Conservation (phyloP, 2,113 vertebrate genomes). For the Campylomormyrus numenius region DNA sequence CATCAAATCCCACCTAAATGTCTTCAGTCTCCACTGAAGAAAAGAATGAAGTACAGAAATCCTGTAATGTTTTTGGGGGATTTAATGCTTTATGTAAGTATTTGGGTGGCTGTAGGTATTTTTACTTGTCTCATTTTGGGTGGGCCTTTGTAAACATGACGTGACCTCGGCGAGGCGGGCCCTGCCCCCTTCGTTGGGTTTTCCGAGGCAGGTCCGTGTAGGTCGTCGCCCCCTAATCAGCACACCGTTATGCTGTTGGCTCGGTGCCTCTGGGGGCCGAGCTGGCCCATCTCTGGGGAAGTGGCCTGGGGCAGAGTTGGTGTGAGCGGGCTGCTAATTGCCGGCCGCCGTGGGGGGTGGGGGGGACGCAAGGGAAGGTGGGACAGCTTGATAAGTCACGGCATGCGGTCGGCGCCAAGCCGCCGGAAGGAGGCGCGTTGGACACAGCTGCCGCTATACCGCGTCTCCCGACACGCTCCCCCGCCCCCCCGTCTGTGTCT, state of each 20-base stretch:
- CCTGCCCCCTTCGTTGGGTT: background rate
- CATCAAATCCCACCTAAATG: background rate
- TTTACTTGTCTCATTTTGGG: background rate
- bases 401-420: conserved; percentile 10
- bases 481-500: background rate
- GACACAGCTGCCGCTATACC: background rate
- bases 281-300: conserved; percentile 37
- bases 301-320: conserved; percentile 38
- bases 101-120: background rate
- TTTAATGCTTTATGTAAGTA: background rate
- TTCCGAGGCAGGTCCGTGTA: conserved; percentile 23
- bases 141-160: background rate
- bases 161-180: background rate
- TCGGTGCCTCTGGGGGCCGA: conserved; percentile 39
- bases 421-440: background rate
- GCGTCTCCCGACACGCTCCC: background rate
- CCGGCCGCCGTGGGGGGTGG: conserved; percentile 40
- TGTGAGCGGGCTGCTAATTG: conserved; percentile 58
- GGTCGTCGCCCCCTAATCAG: conserved; percentile 63
- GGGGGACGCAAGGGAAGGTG: conserved; percentile 53
- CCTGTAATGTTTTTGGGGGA: background rate
- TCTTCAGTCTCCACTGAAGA: background rate
- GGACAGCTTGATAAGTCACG: conserved; percentile 51
- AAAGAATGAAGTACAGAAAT: background rate
- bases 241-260: conserved; percentile 38